Conservation (phyloP, 2,113 vertebrate genomes). For the Todiramphus saurophagus region DNA sequence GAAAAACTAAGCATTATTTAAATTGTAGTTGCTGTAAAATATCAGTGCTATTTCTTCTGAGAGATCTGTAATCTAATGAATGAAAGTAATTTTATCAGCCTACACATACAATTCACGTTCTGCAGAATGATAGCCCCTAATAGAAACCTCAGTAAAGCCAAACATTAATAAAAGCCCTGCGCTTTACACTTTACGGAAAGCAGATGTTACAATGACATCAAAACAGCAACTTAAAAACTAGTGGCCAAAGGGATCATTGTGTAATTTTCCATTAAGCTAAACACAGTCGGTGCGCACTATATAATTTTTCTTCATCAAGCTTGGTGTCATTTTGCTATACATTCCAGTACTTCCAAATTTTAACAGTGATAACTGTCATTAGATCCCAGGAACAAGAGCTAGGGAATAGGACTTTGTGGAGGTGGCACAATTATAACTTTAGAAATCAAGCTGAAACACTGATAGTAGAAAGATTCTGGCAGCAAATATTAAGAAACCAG, state of each 20-base stretch:
- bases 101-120: not conserved
- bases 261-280: not conserved
- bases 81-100: slow-evolving; percentile 2
- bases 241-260: not conserved
- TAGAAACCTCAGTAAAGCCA: not conserved
- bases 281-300: not conserved
- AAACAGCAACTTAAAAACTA: not conserved
- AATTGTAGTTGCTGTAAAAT: not conserved
- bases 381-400: not conserved
- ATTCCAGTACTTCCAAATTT: not conserved
- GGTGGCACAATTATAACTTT: not conserved
- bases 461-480: not conserved
- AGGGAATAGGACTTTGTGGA: not conserved
- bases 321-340: not conserved
- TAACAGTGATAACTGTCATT: not conserved
- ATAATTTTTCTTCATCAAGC: not conserved
- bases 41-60: not conserved
- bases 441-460: not conserved
- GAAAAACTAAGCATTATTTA: not conserved
- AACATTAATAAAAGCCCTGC: not conserved
- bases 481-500: not conserved
- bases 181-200: not conserved
- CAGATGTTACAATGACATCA: not conserved
- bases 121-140: not conserved
- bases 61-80: not conserved